Evolutionary conservation across 1,140 invertebrate species (phyloP).

Genomic region (Eufriesea mexicana): DNA sequence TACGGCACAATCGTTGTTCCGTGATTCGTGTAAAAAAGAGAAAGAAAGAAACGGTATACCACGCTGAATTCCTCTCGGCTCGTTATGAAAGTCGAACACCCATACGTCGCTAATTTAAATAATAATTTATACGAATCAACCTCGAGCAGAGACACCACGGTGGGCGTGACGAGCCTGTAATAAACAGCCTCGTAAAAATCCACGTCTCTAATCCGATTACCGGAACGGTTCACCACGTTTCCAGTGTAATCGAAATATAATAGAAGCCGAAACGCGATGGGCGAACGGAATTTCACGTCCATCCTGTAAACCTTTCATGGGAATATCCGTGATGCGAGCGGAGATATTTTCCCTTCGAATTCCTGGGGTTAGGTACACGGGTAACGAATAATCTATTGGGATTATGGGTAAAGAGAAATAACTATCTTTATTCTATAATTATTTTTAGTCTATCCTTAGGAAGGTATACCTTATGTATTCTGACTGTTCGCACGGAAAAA

Average conservation of each 20-base stretch:
- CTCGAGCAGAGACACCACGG: neutral
- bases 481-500: too few relatives aligned
- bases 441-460: too few relatives aligned
- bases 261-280: neutral
- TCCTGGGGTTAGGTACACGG: too few relatives aligned
- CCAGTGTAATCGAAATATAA: conserved; percentile 3
- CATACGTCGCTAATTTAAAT: conserved; percentile 24
- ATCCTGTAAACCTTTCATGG: too few relatives aligned
- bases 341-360: too few relatives aligned
- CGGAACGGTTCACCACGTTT: neutral
- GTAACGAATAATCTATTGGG: too few relatives aligned
- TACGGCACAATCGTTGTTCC: conserved; percentile 13
- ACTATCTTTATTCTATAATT: too few relatives aligned
- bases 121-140: conserved; percentile 24
- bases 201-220: conserved; percentile 44
- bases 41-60: neutral
- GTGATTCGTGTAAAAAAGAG: neutral
- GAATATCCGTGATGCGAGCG: too few relatives aligned
- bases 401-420: too few relatives aligned
- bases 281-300: neutral
- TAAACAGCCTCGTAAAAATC: conserved; percentile 44
- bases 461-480: too few relatives aligned
- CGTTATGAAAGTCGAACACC: conserved; percentile 20
- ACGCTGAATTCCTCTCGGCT: neutral
- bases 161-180: conserved; percentile 30